Evolutionary conservation across 2,113 vertebrate species (phyloP), one percentile per base, ranked within the genome.

Genomic region (Pagrus major): DNA sequence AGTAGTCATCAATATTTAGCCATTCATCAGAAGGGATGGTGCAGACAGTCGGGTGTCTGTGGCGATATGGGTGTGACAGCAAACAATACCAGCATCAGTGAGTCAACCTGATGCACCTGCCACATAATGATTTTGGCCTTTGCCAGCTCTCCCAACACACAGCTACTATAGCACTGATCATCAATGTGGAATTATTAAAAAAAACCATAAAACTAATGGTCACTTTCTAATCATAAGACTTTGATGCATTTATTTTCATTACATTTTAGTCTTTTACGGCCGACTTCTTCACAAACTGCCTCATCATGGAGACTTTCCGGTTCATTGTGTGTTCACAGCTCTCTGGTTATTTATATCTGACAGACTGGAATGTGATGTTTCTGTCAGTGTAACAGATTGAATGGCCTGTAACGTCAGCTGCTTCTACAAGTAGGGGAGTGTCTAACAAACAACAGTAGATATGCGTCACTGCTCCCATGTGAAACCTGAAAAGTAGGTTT

Each of bases 401-500:
- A 11, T 67, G 39, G 52, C 51, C 41, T 41, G 21, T 70, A 67
- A 37, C 67, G 71, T 91, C 78, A 92, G 27, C 71, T 71, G 9
- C 70, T 31, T 76, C 60, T 55, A 44, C n/a, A 29, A 56, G 7
- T 37, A 64, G 86, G 89, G 92, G 92, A 88, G 92, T 93, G 92
- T 87, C 89, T 9, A 54, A 73, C 59, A 52, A 63, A 15, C 47
- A 39, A 92, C 88, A 91, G 89, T 66, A 86, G 83, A 60, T 8
- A 29, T 78, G 81, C 87, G 90, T 94, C 91, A 93, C 54, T 21
- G 58, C 64, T 88, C 27, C 60, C 68, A 78, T 29, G 82, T 70
- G 52, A 90, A 95, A 95, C 95, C 92, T 83, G 95, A 93, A 94
- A 92, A 78, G 93, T 94, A 37, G 79, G 84, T 93, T 94, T 82